Percentiles rank a stretch among this genome's conserved stretches.
Conservation (phyloP, 2,797 vertebrate species). For the Stomatorhinus walkeri region DNA sequence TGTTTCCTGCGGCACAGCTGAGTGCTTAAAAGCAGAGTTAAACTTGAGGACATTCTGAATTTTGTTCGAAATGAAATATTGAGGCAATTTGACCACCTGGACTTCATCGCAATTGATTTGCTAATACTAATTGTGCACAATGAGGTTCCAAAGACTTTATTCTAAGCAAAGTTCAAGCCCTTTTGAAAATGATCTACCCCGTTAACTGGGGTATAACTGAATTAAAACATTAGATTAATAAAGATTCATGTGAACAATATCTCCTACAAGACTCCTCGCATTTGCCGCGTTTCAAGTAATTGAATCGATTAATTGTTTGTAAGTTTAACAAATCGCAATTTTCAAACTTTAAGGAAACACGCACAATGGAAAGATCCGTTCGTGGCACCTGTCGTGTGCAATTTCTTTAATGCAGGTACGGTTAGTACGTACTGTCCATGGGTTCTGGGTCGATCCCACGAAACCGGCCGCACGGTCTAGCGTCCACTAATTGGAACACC, state of each 20-base stretch:
- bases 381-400: background rate
- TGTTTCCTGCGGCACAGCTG: background rate
- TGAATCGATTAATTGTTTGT: background rate
- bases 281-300: background rate
- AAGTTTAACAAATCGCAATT: background rate
- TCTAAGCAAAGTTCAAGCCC: background rate
- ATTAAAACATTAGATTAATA: background rate
- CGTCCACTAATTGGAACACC: conserved; percentile 77
- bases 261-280: background rate
- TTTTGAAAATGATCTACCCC: background rate
- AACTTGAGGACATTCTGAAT: background rate
- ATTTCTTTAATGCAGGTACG: background rate
- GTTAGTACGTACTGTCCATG: conserved; percentile 62
- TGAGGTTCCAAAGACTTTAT: background rate
- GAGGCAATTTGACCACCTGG: background rate
- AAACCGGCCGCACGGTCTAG: conserved; percentile 71
- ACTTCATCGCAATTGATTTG: background rate
- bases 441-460: conserved; percentile 79
- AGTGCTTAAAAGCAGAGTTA: background rate
- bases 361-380: background rate
- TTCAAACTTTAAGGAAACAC: background rate
- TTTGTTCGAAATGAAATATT: background rate
- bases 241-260: background rate
- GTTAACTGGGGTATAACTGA: background rate
- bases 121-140: background rate